phyloP scores from a whole-genome alignment of 2,888 invertebrate genomes.

The Himalopsyche kuldschensis region DNA sequence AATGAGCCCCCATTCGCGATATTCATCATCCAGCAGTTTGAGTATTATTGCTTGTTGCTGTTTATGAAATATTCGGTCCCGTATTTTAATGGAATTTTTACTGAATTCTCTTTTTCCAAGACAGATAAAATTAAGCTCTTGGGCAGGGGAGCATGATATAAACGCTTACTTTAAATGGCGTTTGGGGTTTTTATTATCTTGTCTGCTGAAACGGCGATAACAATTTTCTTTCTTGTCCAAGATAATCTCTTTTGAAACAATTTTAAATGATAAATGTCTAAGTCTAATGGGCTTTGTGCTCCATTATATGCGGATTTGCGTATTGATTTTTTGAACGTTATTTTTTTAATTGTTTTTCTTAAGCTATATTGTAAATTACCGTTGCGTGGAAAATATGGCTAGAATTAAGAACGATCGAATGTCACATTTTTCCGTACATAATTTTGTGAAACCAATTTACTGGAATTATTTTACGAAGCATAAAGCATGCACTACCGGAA shows the following conservation, averaged over 20 bases:
- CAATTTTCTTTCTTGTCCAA: neutral
- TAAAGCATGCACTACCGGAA: no score
- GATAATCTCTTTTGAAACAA: neutral
- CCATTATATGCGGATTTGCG: neutral
- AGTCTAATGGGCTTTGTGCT: neutral
- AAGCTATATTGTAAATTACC: no score
- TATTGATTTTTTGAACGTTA: no score
- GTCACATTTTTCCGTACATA: no score
- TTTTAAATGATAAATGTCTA: neutral
- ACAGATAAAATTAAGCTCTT: neutral
- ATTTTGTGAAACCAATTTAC: no score
- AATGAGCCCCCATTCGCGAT: slow-evolving; percentile 29
- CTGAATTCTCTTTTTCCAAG: neutral
- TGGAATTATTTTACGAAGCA: no score
- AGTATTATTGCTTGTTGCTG: slow-evolving; percentile 20
- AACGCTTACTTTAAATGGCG: neutral
- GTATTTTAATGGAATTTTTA: neutral
- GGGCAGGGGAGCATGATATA: neutral
- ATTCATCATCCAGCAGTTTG: slow-evolving; percentile 16
- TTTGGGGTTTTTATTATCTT: neutral
- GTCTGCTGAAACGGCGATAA: neutral
- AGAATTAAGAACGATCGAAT: no score
- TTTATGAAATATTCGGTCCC: neutral
- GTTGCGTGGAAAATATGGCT: no score
- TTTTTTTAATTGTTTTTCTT: no score